phyloP scores from a whole-genome alignment of 2,888 invertebrate genomes.

The Orthosia gothica region DNA sequence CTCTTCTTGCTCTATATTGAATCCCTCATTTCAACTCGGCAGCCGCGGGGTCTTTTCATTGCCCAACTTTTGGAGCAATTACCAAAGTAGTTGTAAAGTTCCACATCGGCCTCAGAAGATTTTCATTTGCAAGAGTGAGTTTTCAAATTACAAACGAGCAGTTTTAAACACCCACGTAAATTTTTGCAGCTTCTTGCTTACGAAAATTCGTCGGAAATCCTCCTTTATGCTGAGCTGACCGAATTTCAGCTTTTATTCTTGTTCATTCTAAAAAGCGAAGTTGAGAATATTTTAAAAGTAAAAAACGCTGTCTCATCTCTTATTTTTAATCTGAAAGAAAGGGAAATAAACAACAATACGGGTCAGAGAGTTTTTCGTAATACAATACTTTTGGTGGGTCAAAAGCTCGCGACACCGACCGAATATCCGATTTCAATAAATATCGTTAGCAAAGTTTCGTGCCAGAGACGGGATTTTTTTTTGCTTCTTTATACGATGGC shows the following conservation, averaged over 20 bases:
- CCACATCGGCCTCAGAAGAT: constrained; percentile 80
- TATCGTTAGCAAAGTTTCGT: constrained; percentile 63
- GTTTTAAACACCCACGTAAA: constrained; percentile 63
- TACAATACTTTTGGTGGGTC: constrained; percentile 62
- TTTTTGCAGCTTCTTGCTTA: constrained; percentile 43
- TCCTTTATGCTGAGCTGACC: constrained; percentile 8
- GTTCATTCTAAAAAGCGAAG: constrained; percentile 10
- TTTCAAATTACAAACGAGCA: constrained; percentile 80
- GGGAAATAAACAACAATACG: constrained; percentile 56
- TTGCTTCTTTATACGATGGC: constrained; percentile 7
- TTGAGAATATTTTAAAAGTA: constrained; percentile 28
- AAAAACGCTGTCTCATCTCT: constrained; percentile 36
- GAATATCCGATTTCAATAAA: constrained; percentile 67
- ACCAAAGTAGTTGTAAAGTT: constrained; percentile 87
- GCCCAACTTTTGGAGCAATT: constrained; percentile 86
- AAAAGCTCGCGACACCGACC: constrained; percentile 58
- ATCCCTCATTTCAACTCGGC: constrained; percentile 78
- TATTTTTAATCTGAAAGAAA: constrained; percentile 57
- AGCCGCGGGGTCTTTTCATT: constrained; percentile 80
- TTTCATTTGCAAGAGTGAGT: constrained; percentile 81
- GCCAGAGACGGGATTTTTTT: constrained; percentile 32
- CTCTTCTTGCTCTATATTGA: constrained; percentile 74
- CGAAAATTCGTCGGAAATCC: constrained; percentile 23
- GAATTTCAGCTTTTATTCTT: constrained; percentile 26
- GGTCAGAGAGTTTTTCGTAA: constrained; percentile 64